phyloP scores from a whole-genome alignment of 1,140 invertebrate genomes.

The Pachyrhynchus sulphureomaculatus region DNA sequence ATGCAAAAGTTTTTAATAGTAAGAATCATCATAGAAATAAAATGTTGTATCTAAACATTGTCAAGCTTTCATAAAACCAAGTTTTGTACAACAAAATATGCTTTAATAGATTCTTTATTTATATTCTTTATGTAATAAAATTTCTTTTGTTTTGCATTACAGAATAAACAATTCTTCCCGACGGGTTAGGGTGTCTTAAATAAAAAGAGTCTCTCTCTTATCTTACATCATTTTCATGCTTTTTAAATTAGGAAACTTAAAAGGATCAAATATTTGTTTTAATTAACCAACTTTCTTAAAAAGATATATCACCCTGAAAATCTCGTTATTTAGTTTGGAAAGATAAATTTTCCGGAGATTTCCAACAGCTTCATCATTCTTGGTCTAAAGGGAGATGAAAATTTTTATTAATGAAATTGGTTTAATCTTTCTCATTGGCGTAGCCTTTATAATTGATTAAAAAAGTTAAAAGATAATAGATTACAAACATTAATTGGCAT shows the following conservation, averaged over 20 bases:
- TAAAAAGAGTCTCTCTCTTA: not conserved
- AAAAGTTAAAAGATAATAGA: not conserved
- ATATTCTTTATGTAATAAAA: too few relatives aligned
- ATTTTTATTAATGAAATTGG: slow-evolving; percentile 22
- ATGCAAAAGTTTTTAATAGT: too few relatives aligned
- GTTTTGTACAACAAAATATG: too few relatives aligned
- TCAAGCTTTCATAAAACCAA: too few relatives aligned
- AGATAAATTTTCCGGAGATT: slow-evolving; percentile 13
- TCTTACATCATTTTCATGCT: not conserved
- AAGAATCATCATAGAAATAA: too few relatives aligned
- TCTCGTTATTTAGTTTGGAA: slow-evolving; percentile 16
- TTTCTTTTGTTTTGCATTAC: too few relatives aligned
- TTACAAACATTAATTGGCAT: not conserved
- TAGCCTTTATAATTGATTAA: slow-evolving; percentile 2
- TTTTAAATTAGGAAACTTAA: not conserved
- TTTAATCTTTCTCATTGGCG: slow-evolving; percentile 3
- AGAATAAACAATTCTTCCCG: too few relatives aligned
- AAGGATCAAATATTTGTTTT: slow-evolving; percentile 8
- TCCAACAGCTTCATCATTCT: slow-evolving; percentile 15
- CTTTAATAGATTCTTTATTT: too few relatives aligned
- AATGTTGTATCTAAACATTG: too few relatives aligned
- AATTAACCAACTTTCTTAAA: slow-evolving; percentile 11
- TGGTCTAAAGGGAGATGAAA: slow-evolving; percentile 1
- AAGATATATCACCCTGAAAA: slow-evolving; percentile 14
- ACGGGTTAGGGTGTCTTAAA: too few relatives aligned